phyloP scores from a whole-genome alignment of 2,113 vertebrate genomes.

The Mormyrus lacerda region DNA sequence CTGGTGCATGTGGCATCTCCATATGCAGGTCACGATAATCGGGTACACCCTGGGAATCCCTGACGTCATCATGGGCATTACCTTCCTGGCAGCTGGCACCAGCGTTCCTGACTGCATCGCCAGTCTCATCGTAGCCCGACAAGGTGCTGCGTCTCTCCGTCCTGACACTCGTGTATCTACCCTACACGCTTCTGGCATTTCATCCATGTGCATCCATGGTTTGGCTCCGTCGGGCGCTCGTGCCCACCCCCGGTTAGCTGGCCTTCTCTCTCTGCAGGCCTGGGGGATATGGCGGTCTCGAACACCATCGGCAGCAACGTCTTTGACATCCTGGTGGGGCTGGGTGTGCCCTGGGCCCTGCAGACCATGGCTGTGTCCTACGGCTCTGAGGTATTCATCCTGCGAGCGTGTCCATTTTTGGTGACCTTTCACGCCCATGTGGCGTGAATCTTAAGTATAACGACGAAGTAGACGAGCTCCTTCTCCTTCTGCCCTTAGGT shows the following conservation, averaged over 20 bases:
- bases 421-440: neutral
- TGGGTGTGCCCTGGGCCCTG: constrained; percentile 87
- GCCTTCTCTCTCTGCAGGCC: constrained; percentile 53
- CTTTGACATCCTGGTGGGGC: constrained; percentile 93
- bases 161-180: neutral
- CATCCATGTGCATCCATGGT: neutral
- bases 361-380: constrained; percentile 82
- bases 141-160: constrained; percentile 65
- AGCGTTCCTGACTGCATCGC: constrained; percentile 98
- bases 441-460: neutral
- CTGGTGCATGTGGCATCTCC: neutral
- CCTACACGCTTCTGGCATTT: neutral
- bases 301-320: constrained; percentile 96
- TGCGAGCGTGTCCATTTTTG: neutral
- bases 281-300: constrained; percentile 96
- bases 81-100: constrained; percentile 94
- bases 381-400: constrained; percentile 69
- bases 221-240: neutral
- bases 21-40: constrained; percentile 81
- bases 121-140: constrained; percentile 91
- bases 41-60: constrained; percentile 96
- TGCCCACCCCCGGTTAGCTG: neutral
- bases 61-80: constrained; percentile 98
- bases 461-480: neutral
- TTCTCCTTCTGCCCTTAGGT: constrained; percentile 62